Conservation (phyloP, 1,140 invertebrate species). For the Harlomillsia oculata region DNA sequence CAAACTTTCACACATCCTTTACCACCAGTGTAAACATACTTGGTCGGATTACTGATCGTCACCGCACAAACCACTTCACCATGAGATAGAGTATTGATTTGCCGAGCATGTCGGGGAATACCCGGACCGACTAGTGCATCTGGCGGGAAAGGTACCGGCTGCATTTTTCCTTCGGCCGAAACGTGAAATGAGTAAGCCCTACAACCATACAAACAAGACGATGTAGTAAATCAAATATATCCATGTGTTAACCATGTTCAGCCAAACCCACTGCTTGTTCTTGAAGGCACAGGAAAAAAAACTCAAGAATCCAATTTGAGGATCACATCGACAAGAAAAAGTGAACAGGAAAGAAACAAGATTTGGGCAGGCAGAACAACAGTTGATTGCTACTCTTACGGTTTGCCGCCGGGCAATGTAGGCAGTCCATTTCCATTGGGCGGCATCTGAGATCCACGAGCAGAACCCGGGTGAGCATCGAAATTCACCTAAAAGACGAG, state of each 20-base stretch:
- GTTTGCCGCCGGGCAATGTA: constrained; percentile 32
- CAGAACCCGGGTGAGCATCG: constrained; percentile 31
- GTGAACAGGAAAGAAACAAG: constrained; percentile 5
- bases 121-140: constrained; percentile 85
- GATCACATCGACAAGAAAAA: not conserved
- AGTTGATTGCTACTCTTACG: constrained; percentile 24
- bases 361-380: not conserved
- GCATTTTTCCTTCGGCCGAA: constrained; percentile 43
- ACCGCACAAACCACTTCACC: constrained; percentile 90
- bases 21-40: constrained; percentile 96
- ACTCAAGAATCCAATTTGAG: constrained; percentile 6
- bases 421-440: constrained; percentile 34
- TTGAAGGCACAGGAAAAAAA: not conserved
- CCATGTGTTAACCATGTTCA: too few relatives aligned
- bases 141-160: constrained; percentile 79
- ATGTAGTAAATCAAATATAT: not conserved
- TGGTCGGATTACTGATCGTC: constrained; percentile 73
- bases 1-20: constrained; percentile 98
- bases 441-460: constrained; percentile 32
- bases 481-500: constrained; percentile 32
- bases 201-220: constrained; percentile 30
- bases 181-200: constrained; percentile 56
- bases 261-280: not conserved
- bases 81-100: constrained; percentile 83
- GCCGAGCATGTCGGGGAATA: constrained; percentile 79